Evolutionary conservation across 1,140 invertebrate genomes (phyloP).

Genomic region (Trinorchestia longiramus): DNA sequence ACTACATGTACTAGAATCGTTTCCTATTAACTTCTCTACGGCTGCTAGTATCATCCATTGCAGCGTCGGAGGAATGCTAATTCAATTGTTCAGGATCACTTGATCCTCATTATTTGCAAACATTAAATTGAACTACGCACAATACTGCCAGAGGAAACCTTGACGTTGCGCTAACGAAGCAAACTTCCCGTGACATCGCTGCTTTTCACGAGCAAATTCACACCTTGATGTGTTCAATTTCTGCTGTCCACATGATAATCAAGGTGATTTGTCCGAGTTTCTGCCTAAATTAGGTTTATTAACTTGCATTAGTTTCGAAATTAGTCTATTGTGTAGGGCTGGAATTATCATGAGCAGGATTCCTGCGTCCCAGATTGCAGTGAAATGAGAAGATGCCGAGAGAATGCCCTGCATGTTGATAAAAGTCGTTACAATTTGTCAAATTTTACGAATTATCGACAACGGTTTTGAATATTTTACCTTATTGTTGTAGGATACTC

Average conservation of each 20-base stretch:
- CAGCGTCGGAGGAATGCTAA: not conserved
- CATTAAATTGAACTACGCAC: conserved; percentile 23
- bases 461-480: not conserved
- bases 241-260: conserved; percentile 52
- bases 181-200: not conserved
- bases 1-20: not conserved
- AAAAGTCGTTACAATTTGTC: not conserved
- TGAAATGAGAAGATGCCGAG: not conserved
- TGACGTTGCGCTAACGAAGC: not conserved
- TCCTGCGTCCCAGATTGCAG: not conserved
- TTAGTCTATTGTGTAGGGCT: conserved; percentile 30
- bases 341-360: not conserved
- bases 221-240: conserved; percentile 37
- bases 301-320: conserved; percentile 52
- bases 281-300: conserved; percentile 46
- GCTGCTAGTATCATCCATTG: not conserved
- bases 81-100: not conserved
- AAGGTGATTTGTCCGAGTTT: conserved; percentile 53
- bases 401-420: not conserved
- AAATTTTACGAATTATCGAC: not conserved
- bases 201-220: conserved; percentile 37
- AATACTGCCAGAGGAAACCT: not conserved
- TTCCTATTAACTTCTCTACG: not conserved
- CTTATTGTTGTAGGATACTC: not conserved
- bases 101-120: not conserved